These are phyloP conservation scores for Orius insidiosus DNA, from an alignment of 1,140 invertebrate genomes.

Conservation along the genomic window DNA sequence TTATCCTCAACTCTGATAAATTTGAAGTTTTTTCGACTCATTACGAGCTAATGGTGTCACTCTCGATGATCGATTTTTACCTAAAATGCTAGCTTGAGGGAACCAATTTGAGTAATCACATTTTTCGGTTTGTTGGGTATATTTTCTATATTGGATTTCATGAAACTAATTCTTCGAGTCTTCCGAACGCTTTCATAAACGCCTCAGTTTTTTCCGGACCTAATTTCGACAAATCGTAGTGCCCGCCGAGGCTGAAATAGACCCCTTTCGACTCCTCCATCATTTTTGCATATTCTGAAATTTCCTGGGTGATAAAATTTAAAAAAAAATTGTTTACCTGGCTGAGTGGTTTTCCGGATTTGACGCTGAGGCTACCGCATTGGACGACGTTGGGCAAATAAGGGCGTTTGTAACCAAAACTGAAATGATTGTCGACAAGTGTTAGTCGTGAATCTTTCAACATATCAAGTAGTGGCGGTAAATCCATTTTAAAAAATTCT, in stretches of 20 bases:
- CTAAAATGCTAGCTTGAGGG: constrained; percentile 2
- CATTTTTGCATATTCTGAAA: constrained; percentile 32
- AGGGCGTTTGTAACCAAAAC: constrained; percentile 27
- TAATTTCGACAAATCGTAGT: no score
- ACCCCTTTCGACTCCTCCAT: constrained; percentile 35
- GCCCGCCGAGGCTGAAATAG: constrained; percentile 36
- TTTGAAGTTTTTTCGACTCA: no score
- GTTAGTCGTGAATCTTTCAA: constrained; percentile 24
- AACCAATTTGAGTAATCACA: constrained; percentile 5
- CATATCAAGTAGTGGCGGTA: constrained; percentile 21
- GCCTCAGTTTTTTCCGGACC: no score
- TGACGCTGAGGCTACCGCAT: constrained; percentile 33
- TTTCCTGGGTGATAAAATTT: background rate
- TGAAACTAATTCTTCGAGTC: background rate
- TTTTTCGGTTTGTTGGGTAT: background rate
- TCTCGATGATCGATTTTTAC: no score
- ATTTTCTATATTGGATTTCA: constrained; percentile 3
- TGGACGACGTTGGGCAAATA: constrained; percentile 34
- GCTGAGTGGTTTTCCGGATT: no score
- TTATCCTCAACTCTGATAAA: no score
- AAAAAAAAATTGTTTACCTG: no score
- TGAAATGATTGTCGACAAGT: constrained; percentile 31
- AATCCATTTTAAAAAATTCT: no score
- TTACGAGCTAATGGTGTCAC: no score
- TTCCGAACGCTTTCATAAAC: no score